Evolutionary conservation across 2,113 vertebrate species (phyloP), one percentile per base, ranked within the genome.

Genomic region (Pycnonotus jocosus): DNA sequence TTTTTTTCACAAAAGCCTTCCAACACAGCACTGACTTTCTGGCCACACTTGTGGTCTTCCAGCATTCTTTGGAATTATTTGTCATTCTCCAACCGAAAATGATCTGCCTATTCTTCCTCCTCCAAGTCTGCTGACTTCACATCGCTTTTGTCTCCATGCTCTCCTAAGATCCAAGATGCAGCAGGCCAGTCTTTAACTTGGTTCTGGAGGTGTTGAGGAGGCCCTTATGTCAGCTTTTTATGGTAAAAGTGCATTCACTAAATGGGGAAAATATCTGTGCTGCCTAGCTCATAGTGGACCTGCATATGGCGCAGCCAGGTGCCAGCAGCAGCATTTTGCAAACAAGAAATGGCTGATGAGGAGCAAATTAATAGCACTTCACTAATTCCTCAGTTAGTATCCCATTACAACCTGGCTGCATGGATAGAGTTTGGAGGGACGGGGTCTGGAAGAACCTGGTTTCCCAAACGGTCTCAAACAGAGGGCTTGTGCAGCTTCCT

Each of bases 391-490:
- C 48, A 23, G 21, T 33, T 30, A 53, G 13, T 8, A n/a, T 15
- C 19, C 33, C 22, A 5, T 35, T 30, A 35, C 37, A 57, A 20
- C 31, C 66, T 5, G 13, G 22, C 35, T n/a, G 44, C 50, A 51
- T 2, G 1, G 14, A 16, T 1, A 23, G 11, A 4, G 9, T 40
- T 54, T 69, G 33, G 21, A 86, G 15, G 22, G 18, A 3, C 8
- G 9, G 1, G 1, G n/a, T 38, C 33, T 40, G 2, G 2, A 45
- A 16, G 31, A 23, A 30, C 2, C 0, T 0, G 9, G 1, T 27
- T 93, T 61, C n/a, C 42, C 31, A 56, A 14, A 9, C 1, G 6
- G n/a, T 37, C 27, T 13, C 4, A 24, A 71, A 25, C 21, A 48
- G 37, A 85, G 37, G 8, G 24, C 62, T 35, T 18, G 23, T 35